Percentiles rank a stretch among this genome's conserved stretches.
phyloP scores from a whole-genome alignment of 64 coral and sea anemone species.

The Acropora yongei region DNA sequence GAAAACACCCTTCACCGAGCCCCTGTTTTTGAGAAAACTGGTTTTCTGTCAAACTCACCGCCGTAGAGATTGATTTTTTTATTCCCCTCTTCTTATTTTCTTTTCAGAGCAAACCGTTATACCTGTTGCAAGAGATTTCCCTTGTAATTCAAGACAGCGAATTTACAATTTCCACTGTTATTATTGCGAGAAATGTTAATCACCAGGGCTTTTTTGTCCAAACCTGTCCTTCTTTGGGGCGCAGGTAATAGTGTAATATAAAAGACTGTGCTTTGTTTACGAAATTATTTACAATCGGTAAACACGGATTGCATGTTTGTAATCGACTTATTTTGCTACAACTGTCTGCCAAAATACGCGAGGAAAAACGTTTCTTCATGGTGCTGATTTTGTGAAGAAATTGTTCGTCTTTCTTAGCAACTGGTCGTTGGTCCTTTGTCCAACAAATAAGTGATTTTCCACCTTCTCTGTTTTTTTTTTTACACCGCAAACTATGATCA shows the following conservation, averaged over 20 bases:
- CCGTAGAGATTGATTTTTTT: too few species aligned
- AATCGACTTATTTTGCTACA: too few species aligned
- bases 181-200: not conserved
- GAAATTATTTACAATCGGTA: constrained; percentile 24
- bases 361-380: not conserved
- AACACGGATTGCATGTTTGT: not conserved
- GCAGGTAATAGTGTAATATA: not conserved
- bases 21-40: too few species aligned
- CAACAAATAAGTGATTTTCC: not conserved
- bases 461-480: not conserved
- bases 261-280: not conserved
- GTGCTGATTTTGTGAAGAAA: not conserved
- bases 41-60: too few species aligned
- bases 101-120: too few species aligned
- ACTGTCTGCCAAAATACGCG: not conserved
- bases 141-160: too few species aligned
- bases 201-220: not conserved
- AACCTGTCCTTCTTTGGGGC: not conserved
- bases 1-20: too few species aligned
- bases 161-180: too few species aligned
- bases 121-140: too few species aligned
- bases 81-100: too few species aligned
- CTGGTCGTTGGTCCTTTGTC: not conserved
- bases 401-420: not conserved
- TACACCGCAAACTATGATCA: not conserved